These are phyloP conservation scores for Microchirus variegatus DNA, from an alignment of 2,797 vertebrate species.

Conservation along the genomic window DNA sequence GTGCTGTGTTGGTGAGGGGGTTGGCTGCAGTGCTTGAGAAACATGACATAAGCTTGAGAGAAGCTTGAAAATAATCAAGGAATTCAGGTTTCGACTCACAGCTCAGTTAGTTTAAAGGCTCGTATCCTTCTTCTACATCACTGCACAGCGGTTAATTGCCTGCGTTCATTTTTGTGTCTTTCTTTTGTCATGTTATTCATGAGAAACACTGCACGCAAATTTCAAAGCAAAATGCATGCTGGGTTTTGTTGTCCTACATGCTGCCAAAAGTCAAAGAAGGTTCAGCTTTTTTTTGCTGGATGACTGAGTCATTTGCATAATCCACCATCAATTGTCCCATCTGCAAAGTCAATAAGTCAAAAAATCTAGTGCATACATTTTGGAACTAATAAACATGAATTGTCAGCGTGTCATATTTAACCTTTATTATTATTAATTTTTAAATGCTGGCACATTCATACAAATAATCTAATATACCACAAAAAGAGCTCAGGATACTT, in stretches of 20 bases:
- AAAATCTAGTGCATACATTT: too few relatives aligned
- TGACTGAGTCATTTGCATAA: too few relatives aligned
- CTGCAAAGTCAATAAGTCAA: too few relatives aligned
- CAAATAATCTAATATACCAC: too few relatives aligned
- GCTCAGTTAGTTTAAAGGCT: neutral
- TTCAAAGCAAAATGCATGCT: constrained; percentile 8
- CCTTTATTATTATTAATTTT: too few relatives aligned
- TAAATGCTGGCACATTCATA: too few relatives aligned
- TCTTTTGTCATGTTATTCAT: neutral
- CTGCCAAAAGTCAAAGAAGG: neutral
- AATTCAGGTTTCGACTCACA: constrained; percentile 1
- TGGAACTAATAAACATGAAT: too few relatives aligned
- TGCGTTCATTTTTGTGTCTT: neutral
- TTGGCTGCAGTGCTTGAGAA: neutral
- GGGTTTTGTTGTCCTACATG: neutral
- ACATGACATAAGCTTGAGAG: neutral
- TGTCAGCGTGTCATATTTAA: too few relatives aligned
- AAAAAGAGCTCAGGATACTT: too few relatives aligned
- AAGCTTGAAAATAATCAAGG: neutral
- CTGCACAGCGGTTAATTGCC: neutral
- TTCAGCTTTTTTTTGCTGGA: neutral
- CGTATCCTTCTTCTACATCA: neutral
- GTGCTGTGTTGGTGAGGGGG: neutral
- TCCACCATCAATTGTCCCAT: too few relatives aligned
- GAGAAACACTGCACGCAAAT: constrained; percentile 14